These are phyloP conservation scores for Thamnophis sirtalis DNA, from an alignment of 2,113 vertebrate genomes.

Conservation along the genomic window DNA sequence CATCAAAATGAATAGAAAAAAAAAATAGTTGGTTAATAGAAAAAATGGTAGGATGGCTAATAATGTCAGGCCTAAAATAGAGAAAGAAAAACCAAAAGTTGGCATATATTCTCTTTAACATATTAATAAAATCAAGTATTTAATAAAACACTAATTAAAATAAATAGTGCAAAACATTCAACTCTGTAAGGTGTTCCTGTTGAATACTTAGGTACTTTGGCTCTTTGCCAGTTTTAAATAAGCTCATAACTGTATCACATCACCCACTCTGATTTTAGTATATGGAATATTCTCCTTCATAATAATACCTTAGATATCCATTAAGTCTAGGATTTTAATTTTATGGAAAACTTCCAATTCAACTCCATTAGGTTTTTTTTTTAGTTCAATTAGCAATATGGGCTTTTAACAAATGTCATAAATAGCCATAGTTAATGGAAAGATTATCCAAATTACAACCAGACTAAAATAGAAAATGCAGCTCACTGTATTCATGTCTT, in stretches of 20 bases:
- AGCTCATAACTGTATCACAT: constrained; percentile 71
- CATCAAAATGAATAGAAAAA: constrained; percentile 15
- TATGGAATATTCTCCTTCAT: constrained; percentile 76
- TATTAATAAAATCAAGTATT: constrained; percentile 60
- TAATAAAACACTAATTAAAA: constrained; percentile 70
- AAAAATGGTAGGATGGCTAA: constrained; percentile 24
- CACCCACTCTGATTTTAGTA: constrained; percentile 70
- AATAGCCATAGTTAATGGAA: constrained; percentile 74
- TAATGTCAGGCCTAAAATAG: constrained; percentile 18
- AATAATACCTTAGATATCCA: constrained; percentile 78
- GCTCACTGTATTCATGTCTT: constrained; percentile 54
- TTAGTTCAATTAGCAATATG: constrained; percentile 72
- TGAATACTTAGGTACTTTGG: constrained; percentile 77
- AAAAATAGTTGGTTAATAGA: neutral
- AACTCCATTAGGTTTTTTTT: constrained; percentile 74
- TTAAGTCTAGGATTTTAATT: constrained; percentile 79
- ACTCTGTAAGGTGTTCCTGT: constrained; percentile 75
- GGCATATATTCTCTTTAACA: constrained; percentile 17
- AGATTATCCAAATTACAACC: constrained; percentile 72
- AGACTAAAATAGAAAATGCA: constrained; percentile 75
- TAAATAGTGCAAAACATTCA: constrained; percentile 71
- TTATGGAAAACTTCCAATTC: constrained; percentile 78
- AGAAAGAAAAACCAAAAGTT: constrained; percentile 22
- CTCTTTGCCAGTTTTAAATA: constrained; percentile 69
- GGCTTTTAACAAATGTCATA: constrained; percentile 80